Conservation (phyloP, 2,888 invertebrate species). For the Oligia fasciuncula region DNA sequence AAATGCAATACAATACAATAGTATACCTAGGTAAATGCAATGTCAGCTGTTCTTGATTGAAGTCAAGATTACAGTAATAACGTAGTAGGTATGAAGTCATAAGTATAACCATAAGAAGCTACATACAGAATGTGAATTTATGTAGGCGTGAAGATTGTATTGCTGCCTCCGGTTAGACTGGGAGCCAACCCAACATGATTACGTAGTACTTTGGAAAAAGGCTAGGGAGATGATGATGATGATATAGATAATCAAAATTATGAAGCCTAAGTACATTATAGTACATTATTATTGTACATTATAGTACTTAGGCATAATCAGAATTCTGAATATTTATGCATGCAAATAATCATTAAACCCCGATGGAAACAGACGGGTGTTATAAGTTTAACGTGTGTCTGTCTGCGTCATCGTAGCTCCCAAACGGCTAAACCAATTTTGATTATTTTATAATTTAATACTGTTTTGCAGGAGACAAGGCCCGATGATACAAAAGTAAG, state of each 20-base stretch:
- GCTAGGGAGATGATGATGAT: neutral
- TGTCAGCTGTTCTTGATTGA: neutral
- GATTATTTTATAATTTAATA: neutral
- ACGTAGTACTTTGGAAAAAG: no score
- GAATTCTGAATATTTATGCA: neutral
- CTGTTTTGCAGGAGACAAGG: slow-evolving; percentile 22
- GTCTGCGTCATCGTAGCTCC: no score
- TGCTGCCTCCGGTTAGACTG: neutral
- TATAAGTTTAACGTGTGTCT: no score
- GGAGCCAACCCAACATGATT: neutral
- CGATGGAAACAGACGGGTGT: no score
- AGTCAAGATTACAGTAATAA: neutral
- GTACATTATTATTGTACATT: no score
- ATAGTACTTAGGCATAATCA: neutral
- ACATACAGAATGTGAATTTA: no score
- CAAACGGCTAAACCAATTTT: no score
- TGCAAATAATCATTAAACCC: neutral
- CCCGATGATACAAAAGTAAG: slow-evolving; percentile 30
- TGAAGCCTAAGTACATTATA: no score
- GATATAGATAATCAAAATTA: no score
- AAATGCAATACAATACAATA: neutral
- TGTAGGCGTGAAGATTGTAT: neutral
- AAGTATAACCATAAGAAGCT: no score
- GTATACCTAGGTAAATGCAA: neutral
- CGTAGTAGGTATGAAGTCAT: no score